phyloP scores from a whole-genome alignment of 1,140 invertebrate genomes.

The Fragariocoptes setiger region DNA sequence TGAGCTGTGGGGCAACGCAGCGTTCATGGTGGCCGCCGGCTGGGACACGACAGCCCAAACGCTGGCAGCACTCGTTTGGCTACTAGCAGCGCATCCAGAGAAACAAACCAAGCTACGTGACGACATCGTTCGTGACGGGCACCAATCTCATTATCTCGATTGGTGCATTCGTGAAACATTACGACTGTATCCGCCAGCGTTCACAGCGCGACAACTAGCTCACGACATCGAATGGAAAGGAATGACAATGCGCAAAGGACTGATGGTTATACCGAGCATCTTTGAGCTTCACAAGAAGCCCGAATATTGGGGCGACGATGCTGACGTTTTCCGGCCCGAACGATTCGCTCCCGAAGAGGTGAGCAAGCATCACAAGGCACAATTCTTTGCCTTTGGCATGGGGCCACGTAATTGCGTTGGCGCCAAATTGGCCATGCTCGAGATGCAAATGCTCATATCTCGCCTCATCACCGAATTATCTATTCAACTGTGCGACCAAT shows the following conservation, averaged over 20 bases:
- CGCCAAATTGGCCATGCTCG: background rate
- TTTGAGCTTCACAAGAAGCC: background rate
- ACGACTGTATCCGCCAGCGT: background rate
- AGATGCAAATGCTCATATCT: background rate
- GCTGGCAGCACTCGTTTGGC: background rate
- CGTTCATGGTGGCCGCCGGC: background rate
- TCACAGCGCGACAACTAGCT: background rate
- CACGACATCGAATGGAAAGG: background rate
- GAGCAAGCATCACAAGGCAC: constrained; percentile 12
- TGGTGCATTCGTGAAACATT: background rate
- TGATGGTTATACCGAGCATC: background rate
- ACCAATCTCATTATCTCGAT: background rate
- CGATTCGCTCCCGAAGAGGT: constrained; percentile 14
- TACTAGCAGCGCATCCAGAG: background rate
- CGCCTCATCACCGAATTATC: background rate
- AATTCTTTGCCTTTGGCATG: constrained; percentile 16
- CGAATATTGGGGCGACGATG: background rate
- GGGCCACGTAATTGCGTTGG: constrained; percentile 12
- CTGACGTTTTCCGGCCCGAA: background rate
- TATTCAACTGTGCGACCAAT: background rate
- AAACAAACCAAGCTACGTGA: background rate
- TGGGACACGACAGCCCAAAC: background rate
- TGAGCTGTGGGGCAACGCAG: background rate
- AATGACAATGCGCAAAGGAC: background rate
- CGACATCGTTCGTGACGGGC: background rate